Evolutionary conservation across 2,888 invertebrate species (phyloP), one percentile per base, ranked within the genome.

Genomic region (Amphipoea lucens): DNA sequence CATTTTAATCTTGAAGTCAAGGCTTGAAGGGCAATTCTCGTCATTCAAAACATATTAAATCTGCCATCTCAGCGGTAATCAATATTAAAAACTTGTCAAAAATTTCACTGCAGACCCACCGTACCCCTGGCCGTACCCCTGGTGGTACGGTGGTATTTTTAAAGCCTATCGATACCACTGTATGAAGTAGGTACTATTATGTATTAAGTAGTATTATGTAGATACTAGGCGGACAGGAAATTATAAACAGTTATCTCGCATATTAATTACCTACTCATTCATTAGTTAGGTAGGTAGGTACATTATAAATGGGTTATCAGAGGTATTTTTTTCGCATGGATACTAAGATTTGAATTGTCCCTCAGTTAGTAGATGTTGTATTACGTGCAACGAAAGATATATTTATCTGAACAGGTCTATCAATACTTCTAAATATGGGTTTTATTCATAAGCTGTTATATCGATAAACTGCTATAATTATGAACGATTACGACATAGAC

Each of bases 1-100:
- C 69, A 85, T 84, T 66, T 62, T 70, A 45, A 45, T 68, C 40
- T 75, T 51, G 69, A 11, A 54, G n/a, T n/a, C 40, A 71, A 48
- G 9, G 20, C n/a, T n/a, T n/a, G n/a, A 20, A 54, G 9, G 23
- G 3, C 9, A 4, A n/a, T 60, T 57, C 4, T 60, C 57, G 11
- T n/a, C 11, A n/a, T n/a, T 57, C 57, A 0, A n/a, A n/a, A 11
- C 57, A 4, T 57, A 11, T 0, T 23, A 23, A 57, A 57, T 57
- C 57, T 23, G 23, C 29, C 29, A 57, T 57, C 7, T 11, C 23
- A 57, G 11, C 11, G 23, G 1, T 3, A 57, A 57, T 4, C 57
- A 23, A 57, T 11, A 57, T 60, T 1, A 60, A n/a, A 60, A 60
- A 60, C 11, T n/a, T n/a, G n/a, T 11, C n/a, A n/a, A n/a, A 57